Evolutionary conservation across 2,888 invertebrate genomes (phyloP).

Genomic region (Geophilus truncorum): DNA sequence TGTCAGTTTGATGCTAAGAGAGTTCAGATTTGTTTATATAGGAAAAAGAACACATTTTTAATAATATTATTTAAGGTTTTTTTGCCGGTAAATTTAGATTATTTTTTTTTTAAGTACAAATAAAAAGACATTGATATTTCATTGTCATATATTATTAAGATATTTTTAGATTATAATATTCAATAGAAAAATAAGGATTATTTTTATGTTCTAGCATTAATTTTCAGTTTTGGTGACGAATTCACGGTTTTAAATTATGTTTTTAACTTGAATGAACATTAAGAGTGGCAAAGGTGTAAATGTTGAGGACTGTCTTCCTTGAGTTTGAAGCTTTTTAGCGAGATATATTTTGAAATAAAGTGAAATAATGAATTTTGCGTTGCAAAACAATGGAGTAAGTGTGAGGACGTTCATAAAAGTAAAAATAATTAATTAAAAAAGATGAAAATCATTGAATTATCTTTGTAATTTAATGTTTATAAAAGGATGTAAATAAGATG

Average conservation of each 20-base stretch:
- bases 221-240: background rate
- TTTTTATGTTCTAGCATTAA: background rate
- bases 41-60: background rate
- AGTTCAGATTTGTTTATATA: background rate
- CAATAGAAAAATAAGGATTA: background rate
- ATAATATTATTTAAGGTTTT: background rate
- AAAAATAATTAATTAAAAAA: background rate
- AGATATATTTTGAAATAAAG: background rate
- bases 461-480: slow-evolving; percentile 27
- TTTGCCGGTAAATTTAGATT: background rate
- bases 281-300: background rate
- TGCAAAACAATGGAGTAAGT: background rate
- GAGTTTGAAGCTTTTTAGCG: background rate
- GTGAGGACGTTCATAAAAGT: background rate
- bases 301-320: background rate
- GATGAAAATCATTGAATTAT: slow-evolving; percentile 8
- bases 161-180: background rate
- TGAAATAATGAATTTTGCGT: background rate
- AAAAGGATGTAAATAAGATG: slow-evolving; percentile 19
- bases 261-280: background rate
- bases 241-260: background rate
- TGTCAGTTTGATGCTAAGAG: background rate
- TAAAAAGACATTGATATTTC: background rate
- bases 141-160: slow-evolving; percentile 5
- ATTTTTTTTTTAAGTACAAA: background rate